These are phyloP conservation scores for Eulemur rufifrons DNA, from an alignment of 2,113 vertebrate species.

Conservation along the genomic window DNA sequence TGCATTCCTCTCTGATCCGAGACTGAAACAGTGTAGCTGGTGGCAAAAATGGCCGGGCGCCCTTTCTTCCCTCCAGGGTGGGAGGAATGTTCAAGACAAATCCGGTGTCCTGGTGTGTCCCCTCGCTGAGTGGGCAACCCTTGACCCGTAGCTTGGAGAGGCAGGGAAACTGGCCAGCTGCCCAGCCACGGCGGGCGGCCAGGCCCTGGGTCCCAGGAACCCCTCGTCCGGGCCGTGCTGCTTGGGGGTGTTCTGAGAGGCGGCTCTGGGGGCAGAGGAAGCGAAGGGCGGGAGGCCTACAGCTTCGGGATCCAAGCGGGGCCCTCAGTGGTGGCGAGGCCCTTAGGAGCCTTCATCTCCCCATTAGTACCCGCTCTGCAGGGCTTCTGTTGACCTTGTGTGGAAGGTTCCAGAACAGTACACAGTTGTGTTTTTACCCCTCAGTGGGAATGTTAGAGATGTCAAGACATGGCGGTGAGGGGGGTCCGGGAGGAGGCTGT, in stretches of 20 bases:
- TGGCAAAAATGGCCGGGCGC: neutral
- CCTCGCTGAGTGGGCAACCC: neutral
- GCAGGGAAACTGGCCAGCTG: neutral
- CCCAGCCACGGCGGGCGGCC: accelerated
- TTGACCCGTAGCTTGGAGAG: neutral
- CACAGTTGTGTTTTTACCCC: too few species aligned
- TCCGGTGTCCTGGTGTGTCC: accelerated
- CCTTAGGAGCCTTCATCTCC: accelerated
- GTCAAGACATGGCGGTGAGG: accelerated
- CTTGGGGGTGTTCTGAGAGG: neutral
- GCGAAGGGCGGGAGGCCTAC: too few species aligned
- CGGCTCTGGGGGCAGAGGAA: neutral
- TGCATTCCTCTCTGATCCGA: neutral
- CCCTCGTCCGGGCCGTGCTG: accelerated
- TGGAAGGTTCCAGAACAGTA: neutral
- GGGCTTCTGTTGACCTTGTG: too few species aligned
- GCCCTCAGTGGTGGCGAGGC: accelerated
- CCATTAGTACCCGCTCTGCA: accelerated
- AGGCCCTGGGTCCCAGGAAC: neutral
- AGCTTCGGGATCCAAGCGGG: accelerated
- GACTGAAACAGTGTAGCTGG: conserved; percentile 27
- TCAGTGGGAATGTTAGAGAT: accelerated
- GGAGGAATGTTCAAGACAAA: neutral
- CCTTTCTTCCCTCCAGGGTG: neutral
- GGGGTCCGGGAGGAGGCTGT: accelerated